Percentiles rank a stretch among this genome's conserved stretches.
These are phyloP conservation scores for Aphaenogaster ashmeadi DNA, from an alignment of 1,140 invertebrate genomes.

Conservation along the genomic window DNA sequence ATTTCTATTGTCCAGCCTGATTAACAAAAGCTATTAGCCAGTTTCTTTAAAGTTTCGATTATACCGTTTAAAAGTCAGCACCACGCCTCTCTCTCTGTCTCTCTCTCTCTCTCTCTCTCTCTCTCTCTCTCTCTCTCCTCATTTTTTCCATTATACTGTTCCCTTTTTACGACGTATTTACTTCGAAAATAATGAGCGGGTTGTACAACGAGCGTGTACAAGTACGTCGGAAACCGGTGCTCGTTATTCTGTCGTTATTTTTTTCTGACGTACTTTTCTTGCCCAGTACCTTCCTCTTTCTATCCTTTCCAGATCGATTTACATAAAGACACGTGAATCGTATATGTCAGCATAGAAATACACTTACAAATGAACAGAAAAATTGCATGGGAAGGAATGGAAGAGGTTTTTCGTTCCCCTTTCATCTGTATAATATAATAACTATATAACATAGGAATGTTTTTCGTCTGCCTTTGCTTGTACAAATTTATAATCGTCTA, in stretches of 20 bases:
- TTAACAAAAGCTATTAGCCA: conserved; percentile 45
- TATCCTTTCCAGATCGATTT: conserved; percentile 29
- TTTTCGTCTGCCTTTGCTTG: background rate
- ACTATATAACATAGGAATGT: background rate
- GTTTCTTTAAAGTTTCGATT: conserved; percentile 64
- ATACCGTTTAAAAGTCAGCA: conserved; percentile 37
- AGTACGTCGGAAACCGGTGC: conserved; percentile 53
- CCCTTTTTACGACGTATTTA: conserved; percentile 65
- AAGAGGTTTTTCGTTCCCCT: background rate
- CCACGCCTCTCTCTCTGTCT: background rate
- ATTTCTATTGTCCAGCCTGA: conserved; percentile 48
- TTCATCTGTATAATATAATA: background rate
- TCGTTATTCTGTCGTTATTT: conserved; percentile 72
- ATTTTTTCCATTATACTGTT: conserved; percentile 38
- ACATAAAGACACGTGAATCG: conserved; percentile 21
- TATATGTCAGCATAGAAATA: background rate
- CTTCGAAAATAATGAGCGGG: conserved; percentile 74
- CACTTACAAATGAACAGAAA: conserved; percentile 21
- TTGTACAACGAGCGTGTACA: conserved; percentile 31
- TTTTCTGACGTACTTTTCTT: conserved; percentile 50
- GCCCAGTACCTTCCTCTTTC: conserved; percentile 2
- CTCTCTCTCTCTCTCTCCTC: background rate
- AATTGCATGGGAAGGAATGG: background rate
- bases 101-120: no score
- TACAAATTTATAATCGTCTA: background rate